A percentile compares a stretch with the other conserved stretches of the same genome.
phyloP scores from a whole-genome alignment of 1,140 invertebrate genomes.

The Bombus vancouverensis region DNA sequence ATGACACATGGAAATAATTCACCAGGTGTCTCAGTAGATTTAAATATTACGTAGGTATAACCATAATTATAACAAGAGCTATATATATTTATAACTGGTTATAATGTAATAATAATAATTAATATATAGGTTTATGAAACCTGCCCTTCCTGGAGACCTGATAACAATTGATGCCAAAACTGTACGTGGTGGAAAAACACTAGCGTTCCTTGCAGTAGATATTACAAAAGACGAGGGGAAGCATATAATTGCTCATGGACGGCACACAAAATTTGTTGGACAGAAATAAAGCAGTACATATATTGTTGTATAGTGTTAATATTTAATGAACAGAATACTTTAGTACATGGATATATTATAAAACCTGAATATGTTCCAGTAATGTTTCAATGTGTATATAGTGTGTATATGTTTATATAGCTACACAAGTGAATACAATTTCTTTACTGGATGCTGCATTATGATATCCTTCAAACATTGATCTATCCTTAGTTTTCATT shows the following conservation, averaged over 20 bases:
- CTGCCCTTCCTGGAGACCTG: constrained; percentile 89
- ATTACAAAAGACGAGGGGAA: constrained; percentile 88
- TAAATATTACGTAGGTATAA: constrained; percentile 87
- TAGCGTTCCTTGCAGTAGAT: constrained; percentile 92
- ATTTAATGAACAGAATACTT: constrained; percentile 6
- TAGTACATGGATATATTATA: not conserved
- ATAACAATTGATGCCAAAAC: constrained; percentile 91
- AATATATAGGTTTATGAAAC: constrained; percentile 86
- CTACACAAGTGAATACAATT: constrained; percentile 14
- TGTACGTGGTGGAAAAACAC: constrained; percentile 88
- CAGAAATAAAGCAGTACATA: not conserved
- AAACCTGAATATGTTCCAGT: not conserved
- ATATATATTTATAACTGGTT: constrained; percentile 12
- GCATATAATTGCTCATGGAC: constrained; percentile 88
- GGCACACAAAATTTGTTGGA: constrained; percentile 90
- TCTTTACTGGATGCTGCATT: not conserved
- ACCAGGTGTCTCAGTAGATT: constrained; percentile 89
- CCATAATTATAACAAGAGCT: not conserved
- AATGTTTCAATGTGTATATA: not conserved
- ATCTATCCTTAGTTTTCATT: not conserved
- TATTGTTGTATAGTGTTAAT: not conserved
- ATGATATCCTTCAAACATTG: not conserved
- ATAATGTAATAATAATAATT: constrained; percentile 34
- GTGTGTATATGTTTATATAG: not conserved
- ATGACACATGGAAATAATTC: constrained; percentile 85